Base-by-base conservation (phyloP, 2,113 vertebrate species). In the Macaca nemestrina region DNA sequence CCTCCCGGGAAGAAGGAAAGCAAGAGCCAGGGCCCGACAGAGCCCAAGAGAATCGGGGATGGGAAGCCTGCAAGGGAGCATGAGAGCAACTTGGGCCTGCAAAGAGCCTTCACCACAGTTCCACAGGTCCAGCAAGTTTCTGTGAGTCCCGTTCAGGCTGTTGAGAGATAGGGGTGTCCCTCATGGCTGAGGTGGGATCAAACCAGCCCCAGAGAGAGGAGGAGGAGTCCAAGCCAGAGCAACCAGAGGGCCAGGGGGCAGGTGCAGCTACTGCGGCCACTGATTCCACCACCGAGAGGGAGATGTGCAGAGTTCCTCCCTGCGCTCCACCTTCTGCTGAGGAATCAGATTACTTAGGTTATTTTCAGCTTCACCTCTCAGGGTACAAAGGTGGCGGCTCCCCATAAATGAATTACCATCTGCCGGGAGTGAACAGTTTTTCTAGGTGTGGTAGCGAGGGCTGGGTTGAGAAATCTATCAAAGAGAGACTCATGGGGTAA, bases 181-280 rank as follows among this genome's bases (percentile, higher is more conserved):
- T 81, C 18, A 27, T 27, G 57, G 50, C 43, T 55, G 27, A 76
- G 8, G 10, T 55, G 67, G 59, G 43, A n/a, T 83, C 45, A 40
- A 45, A 52, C 17, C 57, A 48, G 73, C 27, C 45, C 6, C 55
- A 59, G 52, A 70, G 61, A 50, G 35, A 8, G 9, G n/a, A 57
- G 35, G 67, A 72, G 38, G 43, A 80, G 76, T 20, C 14, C 86
- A 17, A n/a, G 45, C 50, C 50, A 48, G 25, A 67, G 23, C 35
- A 55, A 1, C 23, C 2, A 4, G 50, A 23, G 38, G 30, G 10
- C 35, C 32, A 59, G 40, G 27, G 38, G 64, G 18, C 2, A 8
- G 27, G n/a, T 32, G 38, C 35, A 2, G 38, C 11, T 5, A 40
- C 14, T 16, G 9, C 0, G 2, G 52, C 27, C 55, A 38, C 7